Conservation (phyloP, 2,888 invertebrate genomes). For the Drosophila buzzatii region DNA sequence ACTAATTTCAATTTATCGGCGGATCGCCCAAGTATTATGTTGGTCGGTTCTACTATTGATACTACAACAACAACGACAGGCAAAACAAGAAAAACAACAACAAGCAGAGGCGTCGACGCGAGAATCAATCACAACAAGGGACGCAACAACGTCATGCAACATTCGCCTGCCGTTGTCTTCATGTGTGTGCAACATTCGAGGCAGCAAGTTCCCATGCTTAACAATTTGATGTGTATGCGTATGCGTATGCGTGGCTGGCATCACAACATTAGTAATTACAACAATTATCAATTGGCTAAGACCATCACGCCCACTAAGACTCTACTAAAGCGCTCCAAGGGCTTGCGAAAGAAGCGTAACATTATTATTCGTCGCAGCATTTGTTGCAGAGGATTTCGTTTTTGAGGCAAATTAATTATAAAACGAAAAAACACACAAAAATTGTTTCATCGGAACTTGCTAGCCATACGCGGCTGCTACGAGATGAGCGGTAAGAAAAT, state of each 20-base stretch:
- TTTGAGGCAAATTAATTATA: slow-evolving; percentile 47
- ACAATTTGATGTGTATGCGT: slow-evolving; percentile 70
- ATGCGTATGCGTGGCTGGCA: slow-evolving; percentile 78
- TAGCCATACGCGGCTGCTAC: slow-evolving; percentile 64
- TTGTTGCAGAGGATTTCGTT: slow-evolving; percentile 42
- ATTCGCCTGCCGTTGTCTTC: slow-evolving; percentile 66
- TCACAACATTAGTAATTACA: slow-evolving; percentile 21
- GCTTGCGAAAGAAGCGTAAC: slow-evolving; percentile 64
- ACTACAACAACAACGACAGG: slow-evolving; percentile 38
- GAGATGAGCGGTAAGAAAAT: slow-evolving; percentile 78
- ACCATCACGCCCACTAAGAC: slow-evolving; percentile 40
- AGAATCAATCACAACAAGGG: slow-evolving; percentile 27
- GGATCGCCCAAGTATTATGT: slow-evolving; percentile 65
- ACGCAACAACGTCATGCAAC: slow-evolving; percentile 72
- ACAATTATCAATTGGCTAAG: slow-evolving; percentile 33
- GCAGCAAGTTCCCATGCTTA: slow-evolving; percentile 72
- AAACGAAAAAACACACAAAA: slow-evolving; percentile 21
- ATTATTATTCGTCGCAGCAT: slow-evolving; percentile 39
- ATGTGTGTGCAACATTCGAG: slow-evolving; percentile 75
- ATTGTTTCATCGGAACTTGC: slow-evolving; percentile 64
- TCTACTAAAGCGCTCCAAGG: slow-evolving; percentile 63
- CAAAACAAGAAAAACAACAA: slow-evolving; percentile 13
- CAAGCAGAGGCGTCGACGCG: slow-evolving; percentile 16
- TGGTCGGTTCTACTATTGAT: slow-evolving; percentile 48
- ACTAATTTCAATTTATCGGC: slow-evolving; percentile 30